A percentile compares a stretch with the other conserved stretches of the same genome.
Conservation (phyloP, 2,113 vertebrate genomes). For the Isurus oxyrinchus region DNA sequence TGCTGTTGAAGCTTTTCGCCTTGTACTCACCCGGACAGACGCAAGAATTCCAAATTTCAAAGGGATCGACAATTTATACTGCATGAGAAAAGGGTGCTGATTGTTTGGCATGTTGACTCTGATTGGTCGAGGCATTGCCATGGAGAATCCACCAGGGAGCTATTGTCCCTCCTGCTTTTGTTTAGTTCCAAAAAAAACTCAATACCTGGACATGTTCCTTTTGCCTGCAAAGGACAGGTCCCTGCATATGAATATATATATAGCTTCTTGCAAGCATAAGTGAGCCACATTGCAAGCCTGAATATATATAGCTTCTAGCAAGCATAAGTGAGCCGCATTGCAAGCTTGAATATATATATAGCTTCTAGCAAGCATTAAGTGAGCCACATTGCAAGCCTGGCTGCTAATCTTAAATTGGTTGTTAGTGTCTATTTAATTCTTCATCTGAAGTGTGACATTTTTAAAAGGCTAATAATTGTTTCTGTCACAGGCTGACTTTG, state of each 20-base stretch:
- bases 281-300: neutral
- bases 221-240: neutral
- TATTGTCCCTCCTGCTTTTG: neutral
- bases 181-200: neutral
- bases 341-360: neutral
- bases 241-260: neutral
- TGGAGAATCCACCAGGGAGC: neutral
- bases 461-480: neutral
- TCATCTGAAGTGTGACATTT: neutral
- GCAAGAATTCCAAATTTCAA: neutral
- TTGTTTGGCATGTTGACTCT: neutral
- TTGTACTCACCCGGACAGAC: neutral
- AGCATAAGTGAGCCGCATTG: neutral
- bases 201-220: neutral
- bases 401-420: neutral
- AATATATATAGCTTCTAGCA: neutral
- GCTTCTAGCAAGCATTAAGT: neutral
- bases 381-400: neutral
- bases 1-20: neutral
- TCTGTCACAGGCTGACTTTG: constrained; percentile 76
- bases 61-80: neutral
- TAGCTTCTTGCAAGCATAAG: neutral
- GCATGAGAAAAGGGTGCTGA: neutral
- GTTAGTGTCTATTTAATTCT: neutral
- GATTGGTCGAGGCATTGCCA: too few relatives aligned